Conservation (phyloP, 2,113 vertebrate genomes). For the Fulmarus glacialis region DNA sequence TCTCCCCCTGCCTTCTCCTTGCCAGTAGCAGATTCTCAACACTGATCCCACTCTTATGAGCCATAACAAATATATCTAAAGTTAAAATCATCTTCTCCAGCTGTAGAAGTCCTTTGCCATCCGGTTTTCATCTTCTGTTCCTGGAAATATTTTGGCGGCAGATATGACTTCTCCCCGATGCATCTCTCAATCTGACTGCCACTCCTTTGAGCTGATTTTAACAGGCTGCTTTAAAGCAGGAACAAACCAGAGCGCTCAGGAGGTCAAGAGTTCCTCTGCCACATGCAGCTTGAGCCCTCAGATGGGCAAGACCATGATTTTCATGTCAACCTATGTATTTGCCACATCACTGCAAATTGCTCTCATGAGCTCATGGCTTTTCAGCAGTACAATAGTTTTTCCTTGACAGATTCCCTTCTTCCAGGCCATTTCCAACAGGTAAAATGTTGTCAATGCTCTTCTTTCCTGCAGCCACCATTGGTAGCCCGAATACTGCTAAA, state of each 20-base stretch:
- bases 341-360: not conserved
- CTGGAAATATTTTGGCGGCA: conserved; percentile 16
- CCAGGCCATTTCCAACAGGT: not conserved
- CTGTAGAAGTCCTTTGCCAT: not conserved
- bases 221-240: not conserved
- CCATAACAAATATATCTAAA: not conserved
- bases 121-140: not conserved
- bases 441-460: not conserved
- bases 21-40: conserved; percentile 5
- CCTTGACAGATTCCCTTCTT: not conserved
- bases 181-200: not conserved
- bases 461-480: not conserved
- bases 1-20: not conserved
- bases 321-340: not conserved
- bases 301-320: not conserved
- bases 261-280: not conserved
- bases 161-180: not conserved
- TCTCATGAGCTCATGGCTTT: not conserved
- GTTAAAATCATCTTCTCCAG: conserved; percentile 15
- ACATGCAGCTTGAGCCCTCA: not conserved
- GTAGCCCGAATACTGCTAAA: not conserved
- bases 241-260: not conserved
- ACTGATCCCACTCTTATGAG: not conserved
- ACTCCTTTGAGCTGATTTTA: not conserved
- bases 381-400: not conserved